Base-by-base conservation (phyloP, 2,888 invertebrate genomes). In the Nomada goodeniana region DNA sequence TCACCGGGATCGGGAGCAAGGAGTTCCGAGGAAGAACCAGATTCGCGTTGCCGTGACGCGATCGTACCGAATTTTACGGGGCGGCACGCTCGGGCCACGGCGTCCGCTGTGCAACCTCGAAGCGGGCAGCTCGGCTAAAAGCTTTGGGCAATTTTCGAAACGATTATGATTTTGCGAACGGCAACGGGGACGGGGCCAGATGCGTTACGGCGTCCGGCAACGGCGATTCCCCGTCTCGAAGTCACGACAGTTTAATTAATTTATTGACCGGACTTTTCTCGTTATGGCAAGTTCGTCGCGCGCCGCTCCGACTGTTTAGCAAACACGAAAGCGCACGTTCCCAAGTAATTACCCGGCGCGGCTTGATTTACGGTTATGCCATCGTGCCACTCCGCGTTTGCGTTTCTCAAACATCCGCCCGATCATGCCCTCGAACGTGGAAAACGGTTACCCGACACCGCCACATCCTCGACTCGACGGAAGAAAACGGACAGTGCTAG, bases 131-230 rank as follows among this genome's bases (percentile, higher is more conserved):
- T 59, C 64, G 67, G 83, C 76, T 85, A 86, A 86, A 86, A 86
- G 87, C 80, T 86, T 87, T 85, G 61, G 52, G 83, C 79, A 85
- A 85, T 86, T 86, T 82, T 75, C 78, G 57, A 83, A 83, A 80
- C 72, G 75, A 83, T 85, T 87, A 87, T 78, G 63, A 85, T 85
- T 83, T 76, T 44, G 69, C 73, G 76, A 80, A 73, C 63, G 71
- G 79, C 72, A 77, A 86, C 68, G 77, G 65, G 63, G 71, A 80
- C 86, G 67, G 60, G 61, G 76, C 64, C 71, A 47, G 61, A 71
- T 67, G 65, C 65, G 61, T 83, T 72, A 72, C 71, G 64, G n/a
- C 61, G 60, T n/a, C 50, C 42, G 20, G 53, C 57, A 44, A 11
- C 23, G 60, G 61, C 73, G 63, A 47, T 69, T 70, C 82, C 82